These are phyloP conservation scores for Rhombomys opimus DNA, from an alignment of 2,113 vertebrate species.

Conservation along the genomic window DNA sequence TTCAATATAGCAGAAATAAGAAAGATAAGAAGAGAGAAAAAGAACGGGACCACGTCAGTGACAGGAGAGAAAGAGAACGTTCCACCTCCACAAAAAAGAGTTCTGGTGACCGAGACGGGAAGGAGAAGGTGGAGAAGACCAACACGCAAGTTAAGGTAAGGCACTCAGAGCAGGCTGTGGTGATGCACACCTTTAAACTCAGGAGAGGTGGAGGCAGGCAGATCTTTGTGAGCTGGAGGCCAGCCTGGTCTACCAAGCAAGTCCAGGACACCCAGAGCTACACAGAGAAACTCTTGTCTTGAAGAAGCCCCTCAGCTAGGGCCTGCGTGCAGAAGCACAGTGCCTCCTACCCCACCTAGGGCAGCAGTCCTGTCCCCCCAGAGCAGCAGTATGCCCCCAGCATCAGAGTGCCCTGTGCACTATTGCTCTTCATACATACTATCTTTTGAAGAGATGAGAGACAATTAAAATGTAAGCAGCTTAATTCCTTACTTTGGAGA, in stretches of 20 bases:
- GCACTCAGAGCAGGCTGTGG: not conserved
- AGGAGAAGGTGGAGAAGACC: conserved; percentile 86
- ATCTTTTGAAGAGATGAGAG: conserved; percentile 48
- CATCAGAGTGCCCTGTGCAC: not conserved
- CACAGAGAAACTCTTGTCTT: no score
- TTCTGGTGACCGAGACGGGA: conserved; percentile 90
- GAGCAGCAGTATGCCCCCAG: no score
- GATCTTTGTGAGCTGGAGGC: no score
- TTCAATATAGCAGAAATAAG: conserved; percentile 88
- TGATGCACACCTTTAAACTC: no score
- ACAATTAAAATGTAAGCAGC: not conserved
- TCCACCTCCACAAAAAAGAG: conserved; percentile 92
- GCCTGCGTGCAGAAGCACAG: not conserved
- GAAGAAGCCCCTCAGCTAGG: no score
- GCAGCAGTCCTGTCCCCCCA: not conserved
- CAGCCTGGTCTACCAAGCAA: no score
- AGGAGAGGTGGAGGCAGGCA: no score
- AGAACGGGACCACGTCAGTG: conserved; percentile 89
- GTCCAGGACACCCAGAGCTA: no score
- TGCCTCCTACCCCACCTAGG: not conserved
- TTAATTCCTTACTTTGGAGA: conserved; percentile 22
- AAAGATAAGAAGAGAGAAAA: conserved; percentile 92
- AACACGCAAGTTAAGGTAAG: conserved; percentile 85
- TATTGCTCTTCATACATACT: not conserved
- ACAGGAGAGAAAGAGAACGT: conserved; percentile 88